Evolutionary conservation across 2,113 vertebrate genomes (phyloP).

Genomic region (Numida meleagris): DNA sequence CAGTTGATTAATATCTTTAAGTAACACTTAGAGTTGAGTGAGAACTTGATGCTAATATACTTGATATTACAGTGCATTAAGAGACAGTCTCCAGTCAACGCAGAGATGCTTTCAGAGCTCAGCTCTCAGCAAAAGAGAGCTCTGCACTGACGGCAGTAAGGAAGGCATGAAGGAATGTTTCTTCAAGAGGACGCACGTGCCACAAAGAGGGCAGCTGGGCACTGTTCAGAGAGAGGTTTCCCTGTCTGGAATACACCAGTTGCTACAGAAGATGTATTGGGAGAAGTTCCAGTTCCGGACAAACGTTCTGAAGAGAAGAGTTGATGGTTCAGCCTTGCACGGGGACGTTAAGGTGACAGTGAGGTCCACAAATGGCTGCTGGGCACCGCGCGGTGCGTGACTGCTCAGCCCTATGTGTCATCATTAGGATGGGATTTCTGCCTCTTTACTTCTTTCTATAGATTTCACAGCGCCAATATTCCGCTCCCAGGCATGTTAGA

Average conservation of each 20-base stretch:
- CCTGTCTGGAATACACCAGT: not conserved
- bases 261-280: not conserved
- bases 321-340: no score
- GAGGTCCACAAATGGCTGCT: no score
- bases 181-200: not conserved
- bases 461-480: conserved; percentile 23
- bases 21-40: conserved; percentile 32
- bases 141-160: not conserved
- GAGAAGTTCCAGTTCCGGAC: not conserved
- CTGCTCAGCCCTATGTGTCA: not conserved
- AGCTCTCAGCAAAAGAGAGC: not conserved
- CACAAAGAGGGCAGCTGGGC: not conserved
- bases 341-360: no score
- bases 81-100: not conserved
- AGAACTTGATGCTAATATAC: conserved; percentile 18
- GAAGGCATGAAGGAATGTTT: accelerated
- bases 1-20: conserved; percentile 54
- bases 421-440: not conserved
- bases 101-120: not conserved
- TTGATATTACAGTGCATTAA: conserved; percentile 39
- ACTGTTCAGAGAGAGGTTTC: accelerated
- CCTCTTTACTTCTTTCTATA: not conserved
- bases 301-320: accelerated
- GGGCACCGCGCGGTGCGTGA: no score
- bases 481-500: not conserved